Evolutionary conservation across 2,113 vertebrate genomes (phyloP).

Genomic region (Pimephales promelas): DNA sequence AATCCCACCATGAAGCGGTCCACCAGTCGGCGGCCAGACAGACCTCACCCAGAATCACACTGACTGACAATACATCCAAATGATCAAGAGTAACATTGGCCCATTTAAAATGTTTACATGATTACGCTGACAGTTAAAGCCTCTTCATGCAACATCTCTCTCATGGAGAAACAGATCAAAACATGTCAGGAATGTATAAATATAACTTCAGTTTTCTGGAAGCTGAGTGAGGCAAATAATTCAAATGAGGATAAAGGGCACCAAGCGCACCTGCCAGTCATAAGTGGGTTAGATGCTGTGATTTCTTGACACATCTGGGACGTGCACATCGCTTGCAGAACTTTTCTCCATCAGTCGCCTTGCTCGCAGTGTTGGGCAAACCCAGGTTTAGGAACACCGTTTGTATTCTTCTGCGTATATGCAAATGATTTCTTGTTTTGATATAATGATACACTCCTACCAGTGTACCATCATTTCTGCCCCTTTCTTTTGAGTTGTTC

Average conservation of each 20-base stretch:
- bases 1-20: not conserved
- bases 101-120: slow-evolving; percentile 27
- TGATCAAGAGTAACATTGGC: not conserved
- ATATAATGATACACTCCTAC: not conserved
- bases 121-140: not conserved
- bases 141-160: not conserved
- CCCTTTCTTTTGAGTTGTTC: not conserved
- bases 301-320: slow-evolving; percentile 44
- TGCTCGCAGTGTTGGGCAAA: not conserved
- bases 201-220: not conserved
- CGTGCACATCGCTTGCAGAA: not conserved
- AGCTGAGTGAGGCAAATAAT: slow-evolving; percentile 17
- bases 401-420: not conserved
- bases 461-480: not conserved
- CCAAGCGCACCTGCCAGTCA: slow-evolving; percentile 13
- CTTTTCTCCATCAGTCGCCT: not conserved
- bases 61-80: not conserved
- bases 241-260: not conserved
- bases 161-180: slow-evolving; percentile 9
- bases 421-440: not conserved
- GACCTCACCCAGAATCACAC: no score
- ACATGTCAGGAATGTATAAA: slow-evolving; percentile 24
- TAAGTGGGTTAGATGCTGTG: slow-evolving; percentile 22
- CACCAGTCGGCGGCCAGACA: not conserved
- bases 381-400: not conserved